Conservation (phyloP, 35 echinoderm and acorn worm species). For the Heliocidaris tuberculata region DNA sequence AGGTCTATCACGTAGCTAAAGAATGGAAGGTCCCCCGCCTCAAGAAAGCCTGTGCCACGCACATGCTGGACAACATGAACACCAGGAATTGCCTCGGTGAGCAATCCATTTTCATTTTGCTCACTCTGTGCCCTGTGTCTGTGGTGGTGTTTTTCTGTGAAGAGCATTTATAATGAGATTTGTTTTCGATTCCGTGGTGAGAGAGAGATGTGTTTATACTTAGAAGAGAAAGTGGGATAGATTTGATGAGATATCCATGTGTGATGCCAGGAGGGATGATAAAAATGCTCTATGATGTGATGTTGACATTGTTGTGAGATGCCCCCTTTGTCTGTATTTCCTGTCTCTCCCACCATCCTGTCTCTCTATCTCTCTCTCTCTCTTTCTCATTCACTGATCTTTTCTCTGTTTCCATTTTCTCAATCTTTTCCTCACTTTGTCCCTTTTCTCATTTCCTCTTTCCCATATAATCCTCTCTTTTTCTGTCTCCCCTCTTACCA, state of each 20-base stretch:
- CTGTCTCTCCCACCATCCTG: neutral
- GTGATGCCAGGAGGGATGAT: no score
- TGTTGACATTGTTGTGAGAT: no score
- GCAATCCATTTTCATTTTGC: neutral
- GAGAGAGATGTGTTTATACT: no score
- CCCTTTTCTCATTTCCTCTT: neutral
- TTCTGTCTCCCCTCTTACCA: constrained; percentile 8
- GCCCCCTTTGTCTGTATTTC: no score
- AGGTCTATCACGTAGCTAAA: constrained; percentile 79
- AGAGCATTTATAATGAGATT: no score
- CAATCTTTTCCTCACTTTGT: neutral
- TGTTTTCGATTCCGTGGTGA: no score
- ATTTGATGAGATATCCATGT: no score
- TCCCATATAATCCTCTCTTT: neutral
- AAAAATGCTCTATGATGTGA: no score
- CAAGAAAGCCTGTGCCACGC: constrained; percentile 74
- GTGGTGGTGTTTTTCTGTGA: no score
- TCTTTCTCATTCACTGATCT: neutral
- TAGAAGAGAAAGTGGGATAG: no score
- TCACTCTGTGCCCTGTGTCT: neutral
- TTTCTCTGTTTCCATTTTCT: neutral
- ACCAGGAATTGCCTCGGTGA: constrained; percentile 88
- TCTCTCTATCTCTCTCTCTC: neutral
- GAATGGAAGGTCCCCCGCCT: constrained; percentile 69
- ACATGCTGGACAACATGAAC: constrained; percentile 81